Percentiles rank a stretch among this genome's conserved stretches.
phyloP scores from a whole-genome alignment of 2,888 invertebrate species.

The Diabrotica balteata region DNA sequence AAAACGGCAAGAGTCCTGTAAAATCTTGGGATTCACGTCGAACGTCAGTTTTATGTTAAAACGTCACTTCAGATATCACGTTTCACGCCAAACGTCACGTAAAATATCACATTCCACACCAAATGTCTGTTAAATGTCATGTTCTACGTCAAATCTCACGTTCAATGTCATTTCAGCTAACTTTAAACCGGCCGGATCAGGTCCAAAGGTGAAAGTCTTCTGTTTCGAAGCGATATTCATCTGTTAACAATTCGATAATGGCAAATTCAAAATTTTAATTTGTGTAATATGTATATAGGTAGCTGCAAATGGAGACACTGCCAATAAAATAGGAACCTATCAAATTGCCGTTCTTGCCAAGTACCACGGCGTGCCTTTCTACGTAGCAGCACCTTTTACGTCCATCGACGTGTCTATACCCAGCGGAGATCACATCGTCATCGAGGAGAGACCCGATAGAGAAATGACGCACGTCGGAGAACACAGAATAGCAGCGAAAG shows the following conservation, averaged over 20 bases:
- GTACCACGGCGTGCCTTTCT: slow-evolving; percentile 92
- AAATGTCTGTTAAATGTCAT: too few species aligned
- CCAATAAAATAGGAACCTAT: slow-evolving; percentile 98
- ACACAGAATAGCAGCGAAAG: slow-evolving; percentile 85
- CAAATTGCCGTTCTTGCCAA: slow-evolving; percentile 93
- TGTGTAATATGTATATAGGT: slow-evolving; percentile 62
- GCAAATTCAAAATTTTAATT: neutral
- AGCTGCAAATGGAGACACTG: slow-evolving; percentile 96
- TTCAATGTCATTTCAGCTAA: neutral
- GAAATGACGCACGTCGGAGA: slow-evolving; percentile 94
- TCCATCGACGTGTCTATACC: slow-evolving; percentile 83
- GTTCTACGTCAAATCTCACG: neutral
- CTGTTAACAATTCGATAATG: too few species aligned
- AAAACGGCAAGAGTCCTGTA: too few species aligned
- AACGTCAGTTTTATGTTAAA: too few species aligned
- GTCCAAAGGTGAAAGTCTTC: too few species aligned
- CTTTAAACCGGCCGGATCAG: neutral
- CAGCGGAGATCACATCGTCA: slow-evolving; percentile 86
- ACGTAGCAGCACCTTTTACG: slow-evolving; percentile 92
- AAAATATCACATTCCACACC: too few species aligned
- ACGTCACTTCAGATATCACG: too few species aligned
- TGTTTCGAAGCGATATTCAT: too few species aligned
- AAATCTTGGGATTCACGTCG: too few species aligned
- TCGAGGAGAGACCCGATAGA: slow-evolving; percentile 89
- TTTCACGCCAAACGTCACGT: too few species aligned